A percentile compares a stretch with the other conserved stretches of the same genome.
Conservation (phyloP, 2,113 vertebrate species). For the Circaetus gallicus region DNA sequence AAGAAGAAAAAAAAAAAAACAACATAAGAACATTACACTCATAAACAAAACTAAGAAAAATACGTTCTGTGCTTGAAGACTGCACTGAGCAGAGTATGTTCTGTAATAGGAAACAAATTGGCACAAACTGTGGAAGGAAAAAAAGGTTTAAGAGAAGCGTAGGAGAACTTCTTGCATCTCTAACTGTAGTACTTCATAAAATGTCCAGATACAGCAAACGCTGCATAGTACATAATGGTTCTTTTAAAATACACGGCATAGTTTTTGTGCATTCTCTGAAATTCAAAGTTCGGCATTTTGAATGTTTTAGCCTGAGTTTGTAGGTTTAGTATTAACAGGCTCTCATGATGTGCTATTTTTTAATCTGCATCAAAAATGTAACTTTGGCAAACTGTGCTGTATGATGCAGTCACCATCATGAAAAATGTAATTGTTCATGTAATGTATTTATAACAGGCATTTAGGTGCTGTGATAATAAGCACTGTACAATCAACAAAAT, state of each 20-base stretch:
- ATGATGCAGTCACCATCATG: background rate
- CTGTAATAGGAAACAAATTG: background rate
- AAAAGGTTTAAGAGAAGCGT: background rate
- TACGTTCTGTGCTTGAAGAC: background rate
- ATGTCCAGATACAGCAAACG: background rate
- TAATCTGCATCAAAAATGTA: background rate
- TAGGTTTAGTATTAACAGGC: background rate
- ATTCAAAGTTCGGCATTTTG: background rate
- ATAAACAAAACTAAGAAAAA: background rate
- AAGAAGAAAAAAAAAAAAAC: background rate
- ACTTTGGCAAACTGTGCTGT: background rate
- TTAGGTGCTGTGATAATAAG: constrained; percentile 56
- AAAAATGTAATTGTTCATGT: background rate
- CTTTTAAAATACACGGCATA: background rate
- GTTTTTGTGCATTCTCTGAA: background rate
- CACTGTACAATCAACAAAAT: background rate
- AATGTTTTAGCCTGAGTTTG: background rate
- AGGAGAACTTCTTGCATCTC: background rate
- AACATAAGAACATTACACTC: background rate
- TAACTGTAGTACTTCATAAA: background rate
- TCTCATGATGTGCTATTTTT: background rate
- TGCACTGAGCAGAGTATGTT: background rate
- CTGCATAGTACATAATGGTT: background rate
- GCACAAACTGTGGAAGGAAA: background rate
- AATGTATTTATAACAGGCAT: background rate